Evolutionary conservation across 2,888 invertebrate species (phyloP).

Genomic region (Epistrophe eligans): DNA sequence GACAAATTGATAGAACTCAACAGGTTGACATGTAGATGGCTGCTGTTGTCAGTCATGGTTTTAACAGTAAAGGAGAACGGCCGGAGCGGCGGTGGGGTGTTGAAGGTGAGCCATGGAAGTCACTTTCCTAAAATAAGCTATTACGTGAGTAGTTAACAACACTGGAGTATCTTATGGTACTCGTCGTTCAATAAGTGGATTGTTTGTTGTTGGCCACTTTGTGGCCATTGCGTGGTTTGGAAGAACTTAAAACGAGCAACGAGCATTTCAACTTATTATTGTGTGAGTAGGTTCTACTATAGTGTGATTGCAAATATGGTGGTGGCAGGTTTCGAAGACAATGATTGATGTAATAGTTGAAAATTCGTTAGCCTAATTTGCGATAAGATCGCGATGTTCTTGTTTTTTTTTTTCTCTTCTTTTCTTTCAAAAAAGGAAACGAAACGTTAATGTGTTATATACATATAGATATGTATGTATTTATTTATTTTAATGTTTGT

Average conservation of each 20-base stretch:
- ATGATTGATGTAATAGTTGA: conserved; percentile 47
- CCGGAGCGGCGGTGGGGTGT: neutral
- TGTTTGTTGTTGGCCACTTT: conserved; percentile 31
- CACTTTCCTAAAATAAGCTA: conserved; percentile 52
- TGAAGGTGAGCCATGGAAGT: conserved; percentile 6
- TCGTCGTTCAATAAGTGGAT: conserved; percentile 28
- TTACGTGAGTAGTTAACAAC: conserved; percentile 49
- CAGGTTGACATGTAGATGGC: conserved; percentile 54
- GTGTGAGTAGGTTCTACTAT: neutral
- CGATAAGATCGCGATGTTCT: conserved; percentile 13
- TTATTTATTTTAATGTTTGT: too few relatives aligned
- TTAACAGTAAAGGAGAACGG: conserved; percentile 9
- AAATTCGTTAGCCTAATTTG: conserved; percentile 33
- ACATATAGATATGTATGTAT: neutral
- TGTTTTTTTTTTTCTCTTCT: neutral
- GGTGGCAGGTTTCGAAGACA: conserved; percentile 37
- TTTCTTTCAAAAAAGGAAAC: neutral
- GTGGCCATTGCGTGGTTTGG: conserved; percentile 40
- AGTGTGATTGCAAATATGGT: conserved; percentile 22
- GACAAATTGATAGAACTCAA: conserved; percentile 64
- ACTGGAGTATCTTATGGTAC: conserved; percentile 4
- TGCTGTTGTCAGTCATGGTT: conserved; percentile 30
- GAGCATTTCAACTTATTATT: neutral
- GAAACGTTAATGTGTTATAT: conserved; percentile 18
- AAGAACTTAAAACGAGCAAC: conserved; percentile 17